phyloP scores from a whole-genome alignment of 2,113 vertebrate species.

The Glaucomys volans region DNA sequence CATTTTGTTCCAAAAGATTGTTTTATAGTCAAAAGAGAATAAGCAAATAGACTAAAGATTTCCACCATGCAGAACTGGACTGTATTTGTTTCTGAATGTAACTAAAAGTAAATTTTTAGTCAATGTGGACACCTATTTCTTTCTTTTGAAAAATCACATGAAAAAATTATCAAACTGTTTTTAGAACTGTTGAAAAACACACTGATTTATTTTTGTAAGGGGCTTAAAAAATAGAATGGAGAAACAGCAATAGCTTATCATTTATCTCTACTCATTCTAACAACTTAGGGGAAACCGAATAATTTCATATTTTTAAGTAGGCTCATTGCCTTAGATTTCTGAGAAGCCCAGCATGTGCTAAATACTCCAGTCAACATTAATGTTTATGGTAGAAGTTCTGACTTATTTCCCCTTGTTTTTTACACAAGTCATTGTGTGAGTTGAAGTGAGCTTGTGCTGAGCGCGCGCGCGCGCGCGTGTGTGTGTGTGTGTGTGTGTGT shows the following conservation, averaged over 20 bases:
- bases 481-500: not conserved
- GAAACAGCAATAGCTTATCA: conserved; percentile 44
- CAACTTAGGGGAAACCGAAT: not conserved
- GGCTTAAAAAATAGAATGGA: conserved; percentile 65
- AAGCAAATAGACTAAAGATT: conserved; percentile 31
- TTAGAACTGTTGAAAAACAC: conserved; percentile 63
- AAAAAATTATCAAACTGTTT: conserved; percentile 49
- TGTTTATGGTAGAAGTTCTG: not conserved
- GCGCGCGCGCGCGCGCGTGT: not conserved
- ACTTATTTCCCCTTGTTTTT: not conserved
- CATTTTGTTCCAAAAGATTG: conserved; percentile 74
- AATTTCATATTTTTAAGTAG: conserved; percentile 45
- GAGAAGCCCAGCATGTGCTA: conserved; percentile 49
- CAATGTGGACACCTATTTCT: not conserved
- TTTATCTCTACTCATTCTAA: not conserved
- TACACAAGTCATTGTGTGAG: not conserved
- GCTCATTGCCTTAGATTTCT: conserved; percentile 66
- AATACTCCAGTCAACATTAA: not conserved
- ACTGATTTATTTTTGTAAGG: conserved; percentile 79
- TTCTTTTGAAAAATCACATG: not conserved
- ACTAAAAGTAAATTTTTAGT: not conserved
- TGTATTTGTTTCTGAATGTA: conserved; percentile 26
- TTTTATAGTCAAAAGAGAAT: conserved; percentile 5
- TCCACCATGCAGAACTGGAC: not conserved
- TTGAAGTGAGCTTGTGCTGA: not conserved